These are phyloP conservation scores for Flabesymbios commensalis DNA, from an alignment of 2,888 invertebrate species.

Conservation along the genomic window DNA sequence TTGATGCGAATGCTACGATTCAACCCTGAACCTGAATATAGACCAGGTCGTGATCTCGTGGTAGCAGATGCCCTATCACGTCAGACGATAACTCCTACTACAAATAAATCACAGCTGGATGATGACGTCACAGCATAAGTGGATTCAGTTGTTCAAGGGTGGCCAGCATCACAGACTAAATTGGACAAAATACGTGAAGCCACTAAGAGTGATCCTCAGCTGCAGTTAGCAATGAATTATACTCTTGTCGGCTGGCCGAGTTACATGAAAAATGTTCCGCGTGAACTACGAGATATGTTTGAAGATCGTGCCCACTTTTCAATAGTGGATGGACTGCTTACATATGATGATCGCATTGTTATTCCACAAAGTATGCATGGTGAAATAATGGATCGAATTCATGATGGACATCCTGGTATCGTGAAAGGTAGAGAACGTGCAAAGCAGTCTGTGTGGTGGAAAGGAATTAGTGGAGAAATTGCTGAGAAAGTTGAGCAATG, in stretches of 20 bases:
- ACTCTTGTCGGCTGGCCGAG: background rate
- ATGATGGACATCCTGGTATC: no score
- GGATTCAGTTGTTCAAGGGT: background rate
- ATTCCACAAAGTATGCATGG: no score
- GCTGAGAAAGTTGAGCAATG: background rate
- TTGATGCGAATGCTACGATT: background rate
- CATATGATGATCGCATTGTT: background rate
- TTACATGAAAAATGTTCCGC: background rate
- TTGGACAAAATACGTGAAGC: background rate
- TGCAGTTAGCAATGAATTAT: background rate
- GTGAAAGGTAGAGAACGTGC: background rate
- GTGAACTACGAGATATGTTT: background rate
- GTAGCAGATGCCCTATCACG: background rate
- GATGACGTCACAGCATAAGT: background rate
- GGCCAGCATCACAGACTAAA: background rate
- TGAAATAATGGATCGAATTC: no score
- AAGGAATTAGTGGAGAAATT: background rate
- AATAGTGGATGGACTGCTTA: background rate
- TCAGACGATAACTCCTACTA: background rate
- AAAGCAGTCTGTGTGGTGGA: background rate
- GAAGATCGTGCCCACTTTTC: background rate
- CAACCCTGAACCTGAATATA: background rate
- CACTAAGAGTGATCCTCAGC: background rate
- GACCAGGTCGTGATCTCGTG: background rate
- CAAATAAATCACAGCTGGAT: background rate